Evolutionary conservation across 2,797 vertebrate species (phyloP), one percentile per base, ranked within the genome.

Genomic region (Moxostoma hubbsi): DNA sequence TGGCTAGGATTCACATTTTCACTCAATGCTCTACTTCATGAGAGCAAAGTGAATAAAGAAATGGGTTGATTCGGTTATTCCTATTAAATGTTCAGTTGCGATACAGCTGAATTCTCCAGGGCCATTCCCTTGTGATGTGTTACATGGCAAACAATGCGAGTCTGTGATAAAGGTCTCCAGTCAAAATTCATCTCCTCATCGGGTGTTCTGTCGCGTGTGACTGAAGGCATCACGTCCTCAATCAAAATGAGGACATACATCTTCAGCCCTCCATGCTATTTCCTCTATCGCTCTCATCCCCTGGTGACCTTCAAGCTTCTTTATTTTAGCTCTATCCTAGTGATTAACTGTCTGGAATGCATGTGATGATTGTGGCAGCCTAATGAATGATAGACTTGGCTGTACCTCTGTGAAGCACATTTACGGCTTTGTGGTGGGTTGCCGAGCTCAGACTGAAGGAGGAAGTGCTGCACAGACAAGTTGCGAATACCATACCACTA

Each of bases 341-440:
- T 79, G 82, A 85, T 82, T 83, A 85, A 87, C 81, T 79, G 81
- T 82, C 70, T 83, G 75, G 75, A 80, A 79, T 79, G 81, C 54
- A 66, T 78, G 72, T 77, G 76, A 80, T 85, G 81, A 83, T 83
- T 72, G 81, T 83, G 75, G 68, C 62, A 43, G 62, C 45, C 76
- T 85, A 85, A 83, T 86, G 83, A 84, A 82, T 84, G 86, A 87
- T 86, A 72, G 78, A 81, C 80, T 75, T 64, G 76, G 73, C 82
- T 82, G 78, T 72, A 73, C 75, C 85, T 81, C 65, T 80, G 82
- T 76, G 83, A 86, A 82, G 71, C 72, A 51, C 76, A 73, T 81
- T 81, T 81, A 81, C 76, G 24, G 73, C 70, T 69, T 65, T 5
- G 63, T 55, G 64, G 63, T 67, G 45, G 45, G 45, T 43, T 43